Evolutionary conservation across 2,113 vertebrate species (phyloP).

Genomic region (Ceyx melanurus): DNA sequence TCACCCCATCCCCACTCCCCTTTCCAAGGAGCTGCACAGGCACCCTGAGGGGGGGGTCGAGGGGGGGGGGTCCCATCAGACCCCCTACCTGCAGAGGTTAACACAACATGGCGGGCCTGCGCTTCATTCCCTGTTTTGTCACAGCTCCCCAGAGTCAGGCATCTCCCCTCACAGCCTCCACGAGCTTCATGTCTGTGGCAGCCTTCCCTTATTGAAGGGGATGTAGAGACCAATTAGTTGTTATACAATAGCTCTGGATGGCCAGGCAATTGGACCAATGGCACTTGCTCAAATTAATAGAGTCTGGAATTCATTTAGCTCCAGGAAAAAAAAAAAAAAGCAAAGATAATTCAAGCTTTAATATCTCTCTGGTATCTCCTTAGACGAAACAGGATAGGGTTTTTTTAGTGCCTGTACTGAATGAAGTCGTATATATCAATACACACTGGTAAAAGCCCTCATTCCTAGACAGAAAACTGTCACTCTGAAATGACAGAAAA

Average conservation of each 20-base stretch:
- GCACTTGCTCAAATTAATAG: conserved; percentile 43
- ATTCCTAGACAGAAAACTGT: not conserved
- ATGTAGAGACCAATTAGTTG: conserved; percentile 64
- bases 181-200: not conserved
- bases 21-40: not conserved
- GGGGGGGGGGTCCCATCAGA: not conserved
- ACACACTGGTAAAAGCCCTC: not conserved
- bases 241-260: conserved; percentile 62
- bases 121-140: not conserved
- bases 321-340: not conserved
- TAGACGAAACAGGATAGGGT: not conserved
- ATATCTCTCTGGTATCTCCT: not conserved
- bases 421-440: not conserved
- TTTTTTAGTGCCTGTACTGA: not conserved
- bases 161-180: accelerated
- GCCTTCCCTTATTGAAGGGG: conserved; percentile 51
- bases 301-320: conserved; percentile 57
- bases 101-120: not conserved
- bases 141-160: not conserved
- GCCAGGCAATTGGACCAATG: conserved; percentile 17
- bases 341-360: not conserved
- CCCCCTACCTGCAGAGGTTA: conserved; percentile 4
- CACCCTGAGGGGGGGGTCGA: not conserved
- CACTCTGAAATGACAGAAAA: not conserved
- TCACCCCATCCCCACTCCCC: not conserved